Percentiles rank a stretch among this genome's conserved stretches.
phyloP scores from a whole-genome alignment of 2,888 invertebrate species.

The Trissolcus japonicus region DNA sequence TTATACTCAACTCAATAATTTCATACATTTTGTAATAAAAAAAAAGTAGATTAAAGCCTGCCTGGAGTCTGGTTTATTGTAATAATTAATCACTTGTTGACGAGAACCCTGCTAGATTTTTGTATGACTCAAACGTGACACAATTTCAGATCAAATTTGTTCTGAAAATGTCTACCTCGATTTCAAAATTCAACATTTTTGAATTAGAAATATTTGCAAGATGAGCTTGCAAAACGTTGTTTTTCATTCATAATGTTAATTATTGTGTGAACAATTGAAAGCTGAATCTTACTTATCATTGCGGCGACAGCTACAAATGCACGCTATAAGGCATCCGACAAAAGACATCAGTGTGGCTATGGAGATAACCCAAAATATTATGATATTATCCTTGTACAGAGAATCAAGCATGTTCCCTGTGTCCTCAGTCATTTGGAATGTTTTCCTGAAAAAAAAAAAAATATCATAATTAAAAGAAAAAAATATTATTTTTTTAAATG shows the following conservation, averaged over 20 bases:
- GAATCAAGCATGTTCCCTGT: constrained; percentile 67
- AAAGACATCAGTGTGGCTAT: constrained; percentile 76
- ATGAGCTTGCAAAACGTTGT: too few species aligned
- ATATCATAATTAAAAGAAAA: neutral
- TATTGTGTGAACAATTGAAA: neutral
- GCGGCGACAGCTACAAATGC: constrained; percentile 86
- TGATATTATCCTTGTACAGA: constrained; percentile 67
- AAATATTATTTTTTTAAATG: constrained; percentile 6
- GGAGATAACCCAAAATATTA: constrained; percentile 74
- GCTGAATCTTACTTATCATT: constrained; percentile 82
- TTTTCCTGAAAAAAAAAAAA: constrained; percentile 15
- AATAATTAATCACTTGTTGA: too few species aligned
- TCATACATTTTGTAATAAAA: too few species aligned
- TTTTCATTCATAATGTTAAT: neutral
- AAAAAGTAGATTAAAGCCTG: too few species aligned
- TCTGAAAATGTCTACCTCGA: too few species aligned
- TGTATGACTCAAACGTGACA: too few species aligned
- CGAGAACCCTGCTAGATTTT: too few species aligned
- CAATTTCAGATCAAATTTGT: too few species aligned
- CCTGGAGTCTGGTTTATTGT: too few species aligned
- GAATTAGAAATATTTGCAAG: too few species aligned
- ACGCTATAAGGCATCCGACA: constrained; percentile 80
- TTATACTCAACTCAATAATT: too few species aligned
- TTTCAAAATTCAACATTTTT: too few species aligned
- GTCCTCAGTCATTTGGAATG: constrained; percentile 21